Conservation (phyloP, 2,888 invertebrate species). For the Drosophila putrida region DNA sequence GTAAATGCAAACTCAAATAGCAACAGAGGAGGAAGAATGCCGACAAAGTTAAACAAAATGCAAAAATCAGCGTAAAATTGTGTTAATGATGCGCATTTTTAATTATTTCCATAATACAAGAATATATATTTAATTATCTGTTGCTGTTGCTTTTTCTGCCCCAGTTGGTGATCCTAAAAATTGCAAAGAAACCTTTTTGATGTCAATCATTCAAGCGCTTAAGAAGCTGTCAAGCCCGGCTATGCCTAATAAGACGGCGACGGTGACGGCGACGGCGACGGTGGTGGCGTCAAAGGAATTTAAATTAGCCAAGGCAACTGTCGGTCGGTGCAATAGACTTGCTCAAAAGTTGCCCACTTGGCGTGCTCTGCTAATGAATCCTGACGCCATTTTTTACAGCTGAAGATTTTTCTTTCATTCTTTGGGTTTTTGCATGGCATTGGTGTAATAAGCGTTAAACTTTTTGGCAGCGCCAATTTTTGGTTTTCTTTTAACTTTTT, state of each 20-base stretch:
- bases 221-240: constrained; percentile 76
- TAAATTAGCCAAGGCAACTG: constrained; percentile 72
- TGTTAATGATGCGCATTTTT: constrained; percentile 69
- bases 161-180: constrained; percentile 34
- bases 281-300: constrained; percentile 72
- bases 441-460: constrained; percentile 78
- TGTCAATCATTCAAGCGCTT: constrained; percentile 81
- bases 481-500: constrained; percentile 56
- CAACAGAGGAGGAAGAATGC: background rate
- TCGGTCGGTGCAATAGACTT: constrained; percentile 59
- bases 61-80: constrained; percentile 51
- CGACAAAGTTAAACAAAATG: constrained; percentile 35
- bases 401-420: constrained; percentile 39
- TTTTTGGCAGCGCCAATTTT: constrained; percentile 69
- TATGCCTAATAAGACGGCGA: constrained; percentile 69
- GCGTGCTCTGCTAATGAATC: constrained; percentile 73
- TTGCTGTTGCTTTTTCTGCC: constrained; percentile 30
- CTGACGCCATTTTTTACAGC: constrained; percentile 66
- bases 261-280: constrained; percentile 46
- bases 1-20: constrained; percentile 37
- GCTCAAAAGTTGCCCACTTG: constrained; percentile 64
- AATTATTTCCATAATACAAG: constrained; percentile 55
- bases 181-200: constrained; percentile 71
- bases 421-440: constrained; percentile 43
- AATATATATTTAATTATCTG: constrained; percentile 59